Evolutionary conservation across 2,797 vertebrate genomes (phyloP).

Genomic region (Petrocephalus schoutedeni): DNA sequence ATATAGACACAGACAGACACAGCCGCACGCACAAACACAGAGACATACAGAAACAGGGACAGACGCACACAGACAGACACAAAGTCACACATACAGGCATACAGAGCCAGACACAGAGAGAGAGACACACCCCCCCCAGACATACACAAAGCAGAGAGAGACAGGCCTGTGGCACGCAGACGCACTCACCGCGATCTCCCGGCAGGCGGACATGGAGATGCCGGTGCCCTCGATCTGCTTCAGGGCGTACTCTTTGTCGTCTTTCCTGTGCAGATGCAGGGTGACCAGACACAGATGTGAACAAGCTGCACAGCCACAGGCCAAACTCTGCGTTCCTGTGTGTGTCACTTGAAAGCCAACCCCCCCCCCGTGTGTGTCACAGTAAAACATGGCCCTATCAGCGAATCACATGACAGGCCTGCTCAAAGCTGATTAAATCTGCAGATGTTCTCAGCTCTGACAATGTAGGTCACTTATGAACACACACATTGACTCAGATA

Average conservation of each 20-base stretch:
- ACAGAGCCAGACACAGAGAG: constrained; percentile 12
- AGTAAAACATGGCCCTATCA: background rate
- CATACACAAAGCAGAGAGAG: background rate
- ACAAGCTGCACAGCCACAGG: constrained; percentile 33
- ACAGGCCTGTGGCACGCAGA: background rate
- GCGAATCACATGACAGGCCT: background rate
- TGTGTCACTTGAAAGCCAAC: background rate
- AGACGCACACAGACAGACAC: constrained; percentile 6
- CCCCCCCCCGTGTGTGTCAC: background rate
- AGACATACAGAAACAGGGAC: background rate
- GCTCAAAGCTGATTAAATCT: background rate
- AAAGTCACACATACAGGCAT: background rate
- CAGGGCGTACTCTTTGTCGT: constrained; percentile 98
- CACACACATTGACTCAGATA: background rate
- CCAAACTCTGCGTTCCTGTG: background rate
- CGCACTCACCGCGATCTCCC: constrained; percentile 97
- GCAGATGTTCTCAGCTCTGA: background rate
- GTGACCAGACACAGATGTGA: background rate
- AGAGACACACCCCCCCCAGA: background rate
- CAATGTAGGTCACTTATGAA: constrained; percentile 5
- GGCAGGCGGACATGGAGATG: constrained; percentile 99
- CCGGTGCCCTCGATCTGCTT: constrained; percentile 99
- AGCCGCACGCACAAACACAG: background rate
- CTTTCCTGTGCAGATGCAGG: constrained; percentile 75
- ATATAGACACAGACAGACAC: background rate